phyloP scores from a whole-genome alignment of 2,113 vertebrate species.

The Trematocara stigmaticum region DNA sequence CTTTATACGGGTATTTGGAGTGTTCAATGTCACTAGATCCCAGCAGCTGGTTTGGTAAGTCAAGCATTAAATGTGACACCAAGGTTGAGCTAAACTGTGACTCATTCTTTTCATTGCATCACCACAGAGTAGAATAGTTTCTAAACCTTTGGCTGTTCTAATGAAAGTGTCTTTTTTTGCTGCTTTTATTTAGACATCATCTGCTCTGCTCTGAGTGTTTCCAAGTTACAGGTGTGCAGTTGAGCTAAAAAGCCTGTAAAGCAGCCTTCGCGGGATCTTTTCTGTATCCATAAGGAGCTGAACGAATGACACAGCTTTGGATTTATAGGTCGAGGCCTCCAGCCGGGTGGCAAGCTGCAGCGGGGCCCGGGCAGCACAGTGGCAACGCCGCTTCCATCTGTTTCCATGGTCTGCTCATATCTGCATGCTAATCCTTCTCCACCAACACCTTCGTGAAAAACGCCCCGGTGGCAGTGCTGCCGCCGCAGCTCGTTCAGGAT shows the following conservation, averaged over 20 bases:
- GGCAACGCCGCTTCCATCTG: slow-evolving; percentile 69
- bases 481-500: slow-evolving; percentile 25
- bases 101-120: neutral
- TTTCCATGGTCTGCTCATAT: slow-evolving; percentile 57
- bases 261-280: slow-evolving; percentile 20
- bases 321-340: slow-evolving; percentile 65
- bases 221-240: slow-evolving; percentile 25
- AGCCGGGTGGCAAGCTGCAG: slow-evolving; percentile 60
- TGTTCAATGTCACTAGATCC: neutral
- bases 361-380: slow-evolving; percentile 17
- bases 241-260: slow-evolving; percentile 12
- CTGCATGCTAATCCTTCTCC: slow-evolving; percentile 62
- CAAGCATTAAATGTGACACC: neutral
- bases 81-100: neutral
- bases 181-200: neutral
- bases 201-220: neutral
- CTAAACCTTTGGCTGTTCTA: neutral
- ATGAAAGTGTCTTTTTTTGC: neutral
- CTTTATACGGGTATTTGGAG: neutral
- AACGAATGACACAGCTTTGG: slow-evolving; percentile 52
- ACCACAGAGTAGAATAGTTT: neutral
- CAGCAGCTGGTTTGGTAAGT: neutral
- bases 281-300: slow-evolving; percentile 36
- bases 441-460: slow-evolving; percentile 44
- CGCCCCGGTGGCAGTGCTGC: slow-evolving; percentile 10